Base-by-base conservation (phyloP, 2,113 vertebrate species). In the Neodon shergylaensis region DNA sequence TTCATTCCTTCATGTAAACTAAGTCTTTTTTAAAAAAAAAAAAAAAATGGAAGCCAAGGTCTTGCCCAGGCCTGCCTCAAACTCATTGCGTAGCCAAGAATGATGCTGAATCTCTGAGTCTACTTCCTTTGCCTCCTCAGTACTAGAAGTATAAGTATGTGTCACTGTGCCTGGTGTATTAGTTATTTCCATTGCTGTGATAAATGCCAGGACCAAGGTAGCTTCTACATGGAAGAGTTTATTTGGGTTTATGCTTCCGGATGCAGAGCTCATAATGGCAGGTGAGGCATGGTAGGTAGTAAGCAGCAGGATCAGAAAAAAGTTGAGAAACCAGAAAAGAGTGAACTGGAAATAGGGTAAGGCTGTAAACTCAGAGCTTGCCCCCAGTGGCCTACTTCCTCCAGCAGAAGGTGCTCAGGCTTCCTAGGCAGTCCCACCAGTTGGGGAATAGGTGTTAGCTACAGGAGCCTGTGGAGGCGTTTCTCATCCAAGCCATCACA, bases 1-100 rank as follows among this genome's bases (percentile, higher is more conserved):
- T n/a, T 65, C 0, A 0, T 5, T 11, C 26, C 52, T 31, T 54
- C 0, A 0, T 19, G 33, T 39, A 42, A 74, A 49, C 74, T 11
- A 1, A 76, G 4, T 70, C 4, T 49, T 49, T 49, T n/a, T n/a
- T n/a, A n/a, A 44, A 44, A 44, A 44, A 49, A 49, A 58, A 54
- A 54, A 58, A 22, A 54, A 61, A 83, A 39, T 7, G 3, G 21
- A 63, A 42, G 19, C 31, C 63, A 70, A 13, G 21, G 21, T n/a
- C 36, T 70, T 22, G 42, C 84, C 31, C 65, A 70, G 42, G 86
- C 24, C n/a, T 54, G 36, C 24, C 49, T 88, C n/a, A 7, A 8
- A 87, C 42, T 39, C 36, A 19, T 28, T 58, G 49, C 58, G 2
- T 36, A 11, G 24, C 58, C n/a, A 63, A 22, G 63, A 19, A 36